Conservation (phyloP, 1,140 invertebrate genomes). For the Leptonema lineaticorne region DNA sequence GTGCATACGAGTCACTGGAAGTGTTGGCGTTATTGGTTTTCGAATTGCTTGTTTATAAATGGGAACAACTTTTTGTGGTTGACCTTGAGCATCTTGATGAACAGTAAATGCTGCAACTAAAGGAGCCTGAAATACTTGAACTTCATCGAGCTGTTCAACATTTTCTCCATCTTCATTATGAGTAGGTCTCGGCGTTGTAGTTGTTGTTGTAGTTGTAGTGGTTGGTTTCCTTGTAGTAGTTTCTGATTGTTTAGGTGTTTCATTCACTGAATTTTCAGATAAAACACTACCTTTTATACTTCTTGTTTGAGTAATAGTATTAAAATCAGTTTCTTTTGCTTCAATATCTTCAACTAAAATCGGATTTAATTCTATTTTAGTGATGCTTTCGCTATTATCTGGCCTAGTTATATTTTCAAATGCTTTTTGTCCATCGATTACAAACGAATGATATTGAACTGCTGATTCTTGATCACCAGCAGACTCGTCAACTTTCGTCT, state of each 20-base stretch:
- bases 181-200: constrained; percentile 60
- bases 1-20: constrained; percentile 24
- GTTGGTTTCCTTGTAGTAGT: constrained; percentile 31
- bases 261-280: constrained; percentile 40
- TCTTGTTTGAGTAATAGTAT: constrained; percentile 45
- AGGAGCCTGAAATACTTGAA: constrained; percentile 78
- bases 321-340: constrained; percentile 48
- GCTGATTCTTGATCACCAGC: constrained; percentile 28
- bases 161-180: constrained; percentile 66
- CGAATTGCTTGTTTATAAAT: constrained; percentile 47
- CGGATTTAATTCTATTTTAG: constrained; percentile 47
- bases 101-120: constrained; percentile 80
- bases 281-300: constrained; percentile 46
- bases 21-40: constrained; percentile 34
- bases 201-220: constrained; percentile 54
- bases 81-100: constrained; percentile 73
- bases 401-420: constrained; percentile 47
- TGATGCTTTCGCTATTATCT: constrained; percentile 47
- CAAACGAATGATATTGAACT: constrained; percentile 51
- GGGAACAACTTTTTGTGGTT: constrained; percentile 74
- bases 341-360: constrained; percentile 52
- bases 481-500: constrained; percentile 35
- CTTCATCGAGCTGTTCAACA: constrained; percentile 65
- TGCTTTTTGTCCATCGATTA: constrained; percentile 53
- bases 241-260: constrained; percentile 38